Base-by-base conservation (phyloP, 2,113 vertebrate species). In the Leptobrachium leishanense region DNA sequence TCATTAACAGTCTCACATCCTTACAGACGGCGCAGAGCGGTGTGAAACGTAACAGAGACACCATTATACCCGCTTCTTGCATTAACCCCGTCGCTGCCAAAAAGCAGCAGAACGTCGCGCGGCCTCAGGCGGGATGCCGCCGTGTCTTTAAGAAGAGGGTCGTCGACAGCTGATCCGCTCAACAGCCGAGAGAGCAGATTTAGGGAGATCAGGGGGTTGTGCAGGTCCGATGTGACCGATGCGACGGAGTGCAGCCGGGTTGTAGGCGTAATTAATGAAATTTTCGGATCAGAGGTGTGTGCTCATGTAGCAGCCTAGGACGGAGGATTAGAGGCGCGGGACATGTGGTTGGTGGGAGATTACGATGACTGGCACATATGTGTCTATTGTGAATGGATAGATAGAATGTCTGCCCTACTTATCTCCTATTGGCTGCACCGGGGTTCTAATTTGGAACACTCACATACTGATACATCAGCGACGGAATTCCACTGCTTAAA, bases 1-100 rank as follows among this genome's bases (percentile, higher is more conserved):
- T 79, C 76, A 79, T 79, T 79, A 79, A 72, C 57, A 43, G 15
- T 70, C 54, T 69, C 55, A 70, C 76, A 71, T 79, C 68, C 65
- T 50, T 10, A n/a, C 44, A 78, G 76, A 68, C 76, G 8, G 76
- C 43, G 68, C 43, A 53, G 11, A 72, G 43, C 69, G 43, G 77
- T 39, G 77, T 67, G 68, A 71, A 64, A 41, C 67, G 13, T 9
- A 6, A 44, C 76, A 63, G 41, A 63, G 76, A 59, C 31, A 54
- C n/a, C 75, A 57, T 43, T 50, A 68, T 68, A 12, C 75, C 63
- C 50, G 15, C 64, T 76, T 15, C 75, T 55, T 68, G 54, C 40
- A 66, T 76, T 76, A 76, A 76, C 75, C 75, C 65, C 46, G n/a
- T 13, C 75, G 15, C 74, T 43, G 75, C 72, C 42, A 7, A 3